Evolutionary conservation across 2,888 invertebrate species (phyloP).

Genomic region (Eristalis intricaria): DNA sequence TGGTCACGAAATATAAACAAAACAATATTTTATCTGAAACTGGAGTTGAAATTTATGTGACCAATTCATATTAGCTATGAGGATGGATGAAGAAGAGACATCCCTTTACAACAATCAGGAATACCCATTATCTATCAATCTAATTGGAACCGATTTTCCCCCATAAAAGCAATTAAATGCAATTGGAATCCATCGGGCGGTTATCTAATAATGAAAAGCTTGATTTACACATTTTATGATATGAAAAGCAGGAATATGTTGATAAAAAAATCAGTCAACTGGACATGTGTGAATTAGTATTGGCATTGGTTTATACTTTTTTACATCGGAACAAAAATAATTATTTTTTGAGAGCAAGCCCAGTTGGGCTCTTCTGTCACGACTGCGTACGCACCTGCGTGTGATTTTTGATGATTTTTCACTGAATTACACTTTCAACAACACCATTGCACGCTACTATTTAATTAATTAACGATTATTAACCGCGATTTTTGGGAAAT

Average conservation of each 20-base stretch:
- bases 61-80: conserved; percentile 77
- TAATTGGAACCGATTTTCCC: conserved; percentile 46
- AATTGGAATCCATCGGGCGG: conserved; percentile 47
- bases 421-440: conserved; percentile 74
- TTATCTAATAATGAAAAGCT: conserved; percentile 66
- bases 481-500: conserved; percentile 73
- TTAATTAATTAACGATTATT: conserved; percentile 71
- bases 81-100: conserved; percentile 82
- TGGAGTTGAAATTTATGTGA: conserved; percentile 23
- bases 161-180: conserved; percentile 55
- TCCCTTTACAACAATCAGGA: conserved; percentile 54
- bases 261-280: background rate
- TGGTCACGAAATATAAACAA: conserved; percentile 48
- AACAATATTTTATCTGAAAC: conserved; percentile 31
- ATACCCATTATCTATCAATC: conserved; percentile 5
- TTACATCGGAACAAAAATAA: conserved; percentile 66
- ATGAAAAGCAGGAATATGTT: background rate
- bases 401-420: conserved; percentile 82
- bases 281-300: conserved; percentile 41
- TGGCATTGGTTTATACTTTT: conserved; percentile 62
- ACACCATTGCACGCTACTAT: conserved; percentile 71
- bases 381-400: conserved; percentile 99
- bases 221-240: conserved; percentile 19
- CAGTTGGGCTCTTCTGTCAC: conserved; percentile 92
- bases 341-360: conserved; percentile 86